Evolutionary conservation across 2,888 invertebrate species (phyloP).

Genomic region (Gari tellinella): DNA sequence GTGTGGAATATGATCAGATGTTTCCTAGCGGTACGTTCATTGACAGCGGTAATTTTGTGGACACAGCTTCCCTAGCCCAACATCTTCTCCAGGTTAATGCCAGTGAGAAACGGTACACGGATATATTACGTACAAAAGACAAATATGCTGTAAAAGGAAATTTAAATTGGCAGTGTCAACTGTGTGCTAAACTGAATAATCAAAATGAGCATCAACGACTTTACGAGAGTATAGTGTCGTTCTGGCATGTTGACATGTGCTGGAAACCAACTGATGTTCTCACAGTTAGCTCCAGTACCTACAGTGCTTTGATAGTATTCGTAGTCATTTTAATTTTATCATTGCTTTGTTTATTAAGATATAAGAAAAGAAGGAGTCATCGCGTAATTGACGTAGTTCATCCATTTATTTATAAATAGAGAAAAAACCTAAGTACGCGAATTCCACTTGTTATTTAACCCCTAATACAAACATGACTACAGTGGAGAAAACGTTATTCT

Average conservation of each 20-base stretch:
- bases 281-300: too few relatives aligned
- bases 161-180: conserved; percentile 16
- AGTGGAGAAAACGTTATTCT: too few relatives aligned
- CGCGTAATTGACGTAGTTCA: too few relatives aligned
- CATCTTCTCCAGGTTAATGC: conserved; percentile 16
- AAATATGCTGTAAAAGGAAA: conserved; percentile 1
- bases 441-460: too few relatives aligned
- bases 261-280: conserved; percentile 11
- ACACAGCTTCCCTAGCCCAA: conserved; percentile 2
- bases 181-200: conserved; percentile 26
- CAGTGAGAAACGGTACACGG: conserved; percentile 27
- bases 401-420: too few relatives aligned
- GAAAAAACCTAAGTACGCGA: too few relatives aligned
- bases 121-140: conserved; percentile 16
- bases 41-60: conserved; percentile 7
- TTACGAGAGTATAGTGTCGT: conserved; percentile 10
- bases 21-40: conserved; percentile 24
- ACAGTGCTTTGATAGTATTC: too few relatives aligned
- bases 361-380: too few relatives aligned
- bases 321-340: too few relatives aligned
- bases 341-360: too few relatives aligned
- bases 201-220: conserved; percentile 8
- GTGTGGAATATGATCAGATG: conserved; percentile 21
- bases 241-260: conserved; percentile 16
- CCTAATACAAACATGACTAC: too few relatives aligned